A percentile compares a stretch with the other conserved stretches of the same genome.
Evolutionary conservation across 2,888 invertebrate species (phyloP).

Genomic region (Gryllus longicercus): DNA sequence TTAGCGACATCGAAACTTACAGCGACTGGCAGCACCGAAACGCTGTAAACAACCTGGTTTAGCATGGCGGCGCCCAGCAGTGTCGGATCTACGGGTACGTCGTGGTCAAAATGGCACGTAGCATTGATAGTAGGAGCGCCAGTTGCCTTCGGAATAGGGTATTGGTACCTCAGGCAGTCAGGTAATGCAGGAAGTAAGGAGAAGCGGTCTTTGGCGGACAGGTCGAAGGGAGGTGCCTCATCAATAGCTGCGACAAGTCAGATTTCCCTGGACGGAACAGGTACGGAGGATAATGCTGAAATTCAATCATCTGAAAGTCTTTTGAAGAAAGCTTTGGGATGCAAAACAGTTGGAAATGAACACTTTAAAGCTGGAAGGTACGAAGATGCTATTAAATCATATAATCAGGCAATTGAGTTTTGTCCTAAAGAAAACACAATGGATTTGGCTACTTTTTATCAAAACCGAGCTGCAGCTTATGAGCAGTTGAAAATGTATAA

Average conservation of each 20-base stretch:
- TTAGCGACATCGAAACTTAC: background rate
- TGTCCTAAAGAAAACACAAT: conserved; percentile 70
- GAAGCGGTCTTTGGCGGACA: conserved; percentile 44
- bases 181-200: conserved; percentile 33
- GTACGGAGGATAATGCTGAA: conserved; percentile 42
- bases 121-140: conserved; percentile 80
- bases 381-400: conserved; percentile 84
- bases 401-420: conserved; percentile 88
- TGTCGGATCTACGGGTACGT: conserved; percentile 37
- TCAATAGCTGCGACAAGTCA: conserved; percentile 48
- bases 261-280: conserved; percentile 58
- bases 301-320: conserved; percentile 54
- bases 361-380: conserved; percentile 82
- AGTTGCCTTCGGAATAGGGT: conserved; percentile 75
- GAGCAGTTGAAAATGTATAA: conserved; percentile 85
- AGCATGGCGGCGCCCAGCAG: conserved; percentile 30
- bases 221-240: conserved; percentile 49
- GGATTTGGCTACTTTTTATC: conserved; percentile 87
- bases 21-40: background rate
- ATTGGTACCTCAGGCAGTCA: conserved; percentile 68
- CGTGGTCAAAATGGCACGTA: conserved; percentile 71
- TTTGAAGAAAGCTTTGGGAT: conserved; percentile 68
- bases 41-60: background rate
- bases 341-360: conserved; percentile 85
- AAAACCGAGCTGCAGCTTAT: conserved; percentile 93